Evolutionary conservation across 2,888 invertebrate species (phyloP), one percentile per base, ranked within the genome.

Genomic region (Saturnia japonica): DNA sequence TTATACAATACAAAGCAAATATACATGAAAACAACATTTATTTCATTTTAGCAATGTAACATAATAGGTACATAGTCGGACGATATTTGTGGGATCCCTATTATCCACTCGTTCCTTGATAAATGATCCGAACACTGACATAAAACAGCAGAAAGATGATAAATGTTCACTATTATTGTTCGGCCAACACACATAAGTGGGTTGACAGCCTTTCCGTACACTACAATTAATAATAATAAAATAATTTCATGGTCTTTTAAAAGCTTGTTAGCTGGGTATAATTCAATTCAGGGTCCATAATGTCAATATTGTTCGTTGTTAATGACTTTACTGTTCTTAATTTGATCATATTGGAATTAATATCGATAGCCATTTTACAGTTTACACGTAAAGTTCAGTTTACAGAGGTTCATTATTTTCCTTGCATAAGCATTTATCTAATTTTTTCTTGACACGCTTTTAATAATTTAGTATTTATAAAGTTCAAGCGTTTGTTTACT

Each of bases 71-170:
- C 43, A 43, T 69, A 64, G 42, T 19, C 40, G 22, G 40, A 34
- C 40, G 22, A 45, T 54, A 34, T 54, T 54, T 68, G 54, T 68
- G 40, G 40, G 68, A 54, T 77, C 80, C 76, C 78, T 79, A 81
- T 81, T 82, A 82, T 80, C 78, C 82, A 77, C 80, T 80, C 76
- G 73, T 73, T 76, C 71, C 68, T 73, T 85, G 86, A 86, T 85
- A 82, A 84, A 86, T 86, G 84, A 82, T 81, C 77, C 75, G n/a
- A 75, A 77, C 74, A 75, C 77, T 82, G 82, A 83, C 85, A 78
- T 80, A 80, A 81, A 83, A 83, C 83, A 81, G 76, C 77, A 81
- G 76, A 80, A 82, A 83, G 81, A 81, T 86, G 86, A 86, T 86
- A 82, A 86, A 86, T 86, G 85, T 76, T 77, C 76, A 74, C 75